Conservation (phyloP, 2,113 vertebrate genomes). For the Anhinga rufa region DNA sequence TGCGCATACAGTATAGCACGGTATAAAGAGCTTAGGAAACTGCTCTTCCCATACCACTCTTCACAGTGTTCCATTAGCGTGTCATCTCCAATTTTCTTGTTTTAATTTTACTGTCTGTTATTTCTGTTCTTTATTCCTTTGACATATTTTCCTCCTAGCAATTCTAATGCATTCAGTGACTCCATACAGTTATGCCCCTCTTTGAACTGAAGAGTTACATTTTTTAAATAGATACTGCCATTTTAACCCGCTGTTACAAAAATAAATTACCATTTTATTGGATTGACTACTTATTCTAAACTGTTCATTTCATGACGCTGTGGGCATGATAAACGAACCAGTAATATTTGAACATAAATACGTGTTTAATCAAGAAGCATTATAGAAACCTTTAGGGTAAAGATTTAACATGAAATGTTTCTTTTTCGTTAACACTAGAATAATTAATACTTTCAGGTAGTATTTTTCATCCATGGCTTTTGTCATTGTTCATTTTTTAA, state of each 20-base stretch:
- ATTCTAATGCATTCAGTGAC: neutral
- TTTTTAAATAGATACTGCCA: neutral
- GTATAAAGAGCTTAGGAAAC: neutral
- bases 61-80: rapidly evolving
- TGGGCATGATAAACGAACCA: neutral
- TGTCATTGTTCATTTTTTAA: neutral
- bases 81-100: neutral
- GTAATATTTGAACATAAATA: neutral
- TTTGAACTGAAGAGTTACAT: neutral
- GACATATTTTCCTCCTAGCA: neutral
- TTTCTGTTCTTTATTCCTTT: neutral
- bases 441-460: neutral
- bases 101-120: neutral
- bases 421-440: neutral
- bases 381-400: neutral
- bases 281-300: neutral
- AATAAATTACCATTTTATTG: neutral
- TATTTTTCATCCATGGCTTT: neutral
- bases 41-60: neutral
- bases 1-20: rapidly evolving
- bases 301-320: neutral
- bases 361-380: neutral
- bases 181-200: neutral
- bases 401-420: neutral
- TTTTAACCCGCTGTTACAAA: neutral